Evolutionary conservation across 2,113 vertebrate genomes (phyloP).

Genomic region (Pionites leucogaster): DNA sequence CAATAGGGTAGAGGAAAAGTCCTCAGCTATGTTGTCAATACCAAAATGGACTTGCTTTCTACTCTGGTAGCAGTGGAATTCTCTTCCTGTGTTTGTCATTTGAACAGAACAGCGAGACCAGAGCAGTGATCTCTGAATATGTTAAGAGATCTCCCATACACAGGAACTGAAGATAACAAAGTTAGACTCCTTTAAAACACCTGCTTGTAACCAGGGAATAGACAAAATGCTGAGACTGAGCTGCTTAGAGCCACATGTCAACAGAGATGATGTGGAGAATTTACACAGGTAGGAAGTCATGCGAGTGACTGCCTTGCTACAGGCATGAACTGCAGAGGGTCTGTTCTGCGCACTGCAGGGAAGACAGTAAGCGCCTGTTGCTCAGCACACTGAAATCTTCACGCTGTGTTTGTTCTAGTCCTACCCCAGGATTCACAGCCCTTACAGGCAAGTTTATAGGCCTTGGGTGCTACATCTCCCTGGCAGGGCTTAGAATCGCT

Average conservation of each 20-base stretch:
- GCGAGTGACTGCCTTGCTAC: neutral
- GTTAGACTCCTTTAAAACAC: neutral
- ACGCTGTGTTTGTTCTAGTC: neutral
- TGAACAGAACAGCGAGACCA: neutral
- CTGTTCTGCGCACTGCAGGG: neutral
- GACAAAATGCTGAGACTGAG: neutral
- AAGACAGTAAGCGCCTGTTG: neutral
- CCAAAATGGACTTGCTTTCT: neutral
- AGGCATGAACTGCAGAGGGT: fast-evolving
- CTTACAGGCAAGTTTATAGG: neutral
- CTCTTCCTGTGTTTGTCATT: neutral
- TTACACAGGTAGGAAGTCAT: neutral
- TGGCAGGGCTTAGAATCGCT: neutral
- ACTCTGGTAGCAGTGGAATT: neutral
- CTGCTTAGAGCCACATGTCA: neutral
- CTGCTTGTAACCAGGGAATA: neutral
- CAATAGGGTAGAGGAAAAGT: neutral
- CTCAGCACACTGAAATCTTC: neutral
- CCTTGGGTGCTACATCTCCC: neutral
- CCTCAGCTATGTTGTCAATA: neutral
- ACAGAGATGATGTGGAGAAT: neutral
- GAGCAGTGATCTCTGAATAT: neutral
- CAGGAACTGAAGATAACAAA: neutral
- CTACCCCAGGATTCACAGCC: neutral
- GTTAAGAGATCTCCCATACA: neutral